Conservation (phyloP, 2,113 vertebrate genomes). For the Calyptomena viridis region DNA sequence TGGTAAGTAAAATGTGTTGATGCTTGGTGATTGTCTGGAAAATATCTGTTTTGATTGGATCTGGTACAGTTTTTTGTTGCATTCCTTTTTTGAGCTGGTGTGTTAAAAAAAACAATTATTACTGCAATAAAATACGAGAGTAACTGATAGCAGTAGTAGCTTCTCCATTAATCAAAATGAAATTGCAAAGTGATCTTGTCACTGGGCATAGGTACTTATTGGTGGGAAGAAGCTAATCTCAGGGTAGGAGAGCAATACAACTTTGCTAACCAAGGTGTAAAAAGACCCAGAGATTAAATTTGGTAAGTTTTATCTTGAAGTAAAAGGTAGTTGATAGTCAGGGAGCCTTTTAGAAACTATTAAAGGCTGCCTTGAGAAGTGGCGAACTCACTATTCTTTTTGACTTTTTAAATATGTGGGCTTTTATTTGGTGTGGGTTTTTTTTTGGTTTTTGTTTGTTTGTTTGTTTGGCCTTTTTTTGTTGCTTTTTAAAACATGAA, state of each 20-base stretch:
- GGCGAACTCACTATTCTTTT: background rate
- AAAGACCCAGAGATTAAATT: background rate
- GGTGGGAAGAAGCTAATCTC: background rate
- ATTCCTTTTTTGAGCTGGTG: background rate
- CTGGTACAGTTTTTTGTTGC: background rate
- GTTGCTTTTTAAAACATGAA: background rate
- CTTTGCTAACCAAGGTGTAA: background rate
- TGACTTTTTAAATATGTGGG: background rate
- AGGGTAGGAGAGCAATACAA: background rate
- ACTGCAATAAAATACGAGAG: background rate
- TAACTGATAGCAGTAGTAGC: background rate
- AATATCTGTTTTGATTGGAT: background rate
- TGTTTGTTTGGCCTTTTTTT: background rate
- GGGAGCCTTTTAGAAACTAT: background rate
- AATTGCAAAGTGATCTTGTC: background rate
- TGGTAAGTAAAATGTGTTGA: background rate
- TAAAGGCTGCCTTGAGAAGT: background rate
- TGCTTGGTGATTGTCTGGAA: background rate
- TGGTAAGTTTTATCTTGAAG: background rate
- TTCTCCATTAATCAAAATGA: slow-evolving; percentile 1
- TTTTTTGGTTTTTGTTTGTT: no score
- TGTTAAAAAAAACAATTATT: background rate
- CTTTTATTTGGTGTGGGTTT: background rate
- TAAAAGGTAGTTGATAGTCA: background rate
- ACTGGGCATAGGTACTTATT: background rate